These are phyloP conservation scores for Ooceraea biroi DNA, from an alignment of 1,140 invertebrate genomes.

Conservation along the genomic window DNA sequence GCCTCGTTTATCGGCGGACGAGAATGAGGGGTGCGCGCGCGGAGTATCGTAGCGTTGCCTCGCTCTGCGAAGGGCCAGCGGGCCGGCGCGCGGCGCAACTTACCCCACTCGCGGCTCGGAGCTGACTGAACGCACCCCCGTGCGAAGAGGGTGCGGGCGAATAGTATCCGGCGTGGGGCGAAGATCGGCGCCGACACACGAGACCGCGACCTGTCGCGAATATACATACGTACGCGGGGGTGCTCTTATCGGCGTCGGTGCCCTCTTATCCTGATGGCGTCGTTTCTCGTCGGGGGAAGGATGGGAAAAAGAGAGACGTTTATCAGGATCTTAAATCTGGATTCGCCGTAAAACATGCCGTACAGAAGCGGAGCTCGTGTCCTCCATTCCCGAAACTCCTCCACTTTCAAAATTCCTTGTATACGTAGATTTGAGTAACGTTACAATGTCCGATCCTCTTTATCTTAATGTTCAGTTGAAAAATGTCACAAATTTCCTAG, in stretches of 20 bases:
- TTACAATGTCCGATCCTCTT: neutral
- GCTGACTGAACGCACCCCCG: slow-evolving; percentile 68
- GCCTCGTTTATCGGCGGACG: neutral
- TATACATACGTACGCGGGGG: neutral
- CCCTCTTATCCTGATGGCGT: slow-evolving; percentile 11
- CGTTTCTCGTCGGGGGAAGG: no score
- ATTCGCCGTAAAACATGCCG: neutral
- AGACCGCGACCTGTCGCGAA: slow-evolving; percentile 40
- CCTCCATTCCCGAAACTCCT: neutral
- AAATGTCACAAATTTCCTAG: neutral
- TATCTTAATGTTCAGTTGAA: neutral
- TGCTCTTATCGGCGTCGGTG: slow-evolving; percentile 24
- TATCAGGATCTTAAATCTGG: slow-evolving; percentile 1
- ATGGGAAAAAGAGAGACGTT: neutral
- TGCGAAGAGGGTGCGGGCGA: slow-evolving; percentile 37
- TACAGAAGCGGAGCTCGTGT: neutral
- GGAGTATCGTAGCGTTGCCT: slow-evolving; percentile 16
- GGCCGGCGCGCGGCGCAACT: slow-evolving; percentile 59
- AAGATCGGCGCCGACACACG: slow-evolving; percentile 56
- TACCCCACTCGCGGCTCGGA: slow-evolving; percentile 65
- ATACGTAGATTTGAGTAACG: neutral
- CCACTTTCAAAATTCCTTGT: neutral
- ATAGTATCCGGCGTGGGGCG: slow-evolving; percentile 51
- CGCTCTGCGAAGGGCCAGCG: slow-evolving; percentile 47
- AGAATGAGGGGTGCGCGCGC: neutral